Conservation (phyloP, 2,113 vertebrate genomes). For the Siniperca knerii region DNA sequence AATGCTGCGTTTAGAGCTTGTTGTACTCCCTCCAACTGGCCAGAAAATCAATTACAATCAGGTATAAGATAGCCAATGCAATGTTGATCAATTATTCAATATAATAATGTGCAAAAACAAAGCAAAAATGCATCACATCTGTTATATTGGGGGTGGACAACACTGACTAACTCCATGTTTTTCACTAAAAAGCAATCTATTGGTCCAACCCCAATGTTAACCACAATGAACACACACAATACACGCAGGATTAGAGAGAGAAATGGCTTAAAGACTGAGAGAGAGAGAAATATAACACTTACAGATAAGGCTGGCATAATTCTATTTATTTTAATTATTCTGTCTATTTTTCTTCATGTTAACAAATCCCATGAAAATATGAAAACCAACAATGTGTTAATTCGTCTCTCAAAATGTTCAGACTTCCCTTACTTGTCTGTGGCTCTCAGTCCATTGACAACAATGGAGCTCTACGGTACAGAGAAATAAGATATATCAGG, state of each 20-base stretch:
- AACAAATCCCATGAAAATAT: not conserved
- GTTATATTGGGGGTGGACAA: too few species aligned
- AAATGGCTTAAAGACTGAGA: not conserved
- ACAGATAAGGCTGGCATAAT: not conserved
- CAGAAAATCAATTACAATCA: not conserved
- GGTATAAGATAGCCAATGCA: not conserved
- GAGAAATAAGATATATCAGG: not conserved
- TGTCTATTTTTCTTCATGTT: not conserved
- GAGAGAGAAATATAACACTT: not conserved
- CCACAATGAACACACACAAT: too few species aligned
- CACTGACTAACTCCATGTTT: not conserved
- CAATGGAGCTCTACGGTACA: not conserved
- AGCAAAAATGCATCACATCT: too few species aligned
- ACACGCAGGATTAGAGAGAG: not conserved
- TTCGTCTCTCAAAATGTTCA: not conserved
- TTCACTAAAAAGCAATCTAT: not conserved
- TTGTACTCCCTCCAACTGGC: too few species aligned
- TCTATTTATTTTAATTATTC: not conserved
- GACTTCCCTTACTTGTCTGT: not conserved
- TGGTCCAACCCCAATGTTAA: too few species aligned
- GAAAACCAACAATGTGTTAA: not conserved
- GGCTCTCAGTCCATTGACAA: not conserved
- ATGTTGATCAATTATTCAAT: too few species aligned
- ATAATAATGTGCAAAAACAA: too few species aligned
- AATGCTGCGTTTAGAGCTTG: too few species aligned